Conservation (phyloP, 2,888 invertebrate genomes). For the Caenorhabditis doughertyi region DNA sequence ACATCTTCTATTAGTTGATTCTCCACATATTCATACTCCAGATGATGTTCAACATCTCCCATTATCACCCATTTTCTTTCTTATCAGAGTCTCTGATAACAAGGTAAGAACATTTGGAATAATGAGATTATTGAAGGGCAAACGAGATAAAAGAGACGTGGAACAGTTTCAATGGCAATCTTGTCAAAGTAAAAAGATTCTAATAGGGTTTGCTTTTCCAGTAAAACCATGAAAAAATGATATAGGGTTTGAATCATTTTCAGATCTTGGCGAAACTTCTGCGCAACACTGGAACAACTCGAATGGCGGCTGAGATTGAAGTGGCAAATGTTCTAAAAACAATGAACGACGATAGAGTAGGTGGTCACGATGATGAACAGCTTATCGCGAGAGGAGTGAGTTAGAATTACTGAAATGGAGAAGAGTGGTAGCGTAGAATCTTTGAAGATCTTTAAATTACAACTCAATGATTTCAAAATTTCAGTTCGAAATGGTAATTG, state of each 20-base stretch:
- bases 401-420: neutral
- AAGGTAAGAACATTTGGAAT: slow-evolving; percentile 59
- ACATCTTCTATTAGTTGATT: slow-evolving; percentile 69
- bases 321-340: slow-evolving; percentile 62
- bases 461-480: neutral
- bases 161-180: too few relatives aligned
- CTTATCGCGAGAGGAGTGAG: slow-evolving; percentile 58
- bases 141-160: neutral
- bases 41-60: slow-evolving; percentile 68
- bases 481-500: slow-evolving; percentile 72
- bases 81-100: slow-evolving; percentile 71
- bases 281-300: slow-evolving; percentile 58
- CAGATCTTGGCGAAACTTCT: slow-evolving; percentile 63
- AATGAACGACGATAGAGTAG: slow-evolving; percentile 67
- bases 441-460: neutral
- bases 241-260: too few relatives aligned
- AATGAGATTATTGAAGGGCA: neutral
- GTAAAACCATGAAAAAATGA: too few relatives aligned
- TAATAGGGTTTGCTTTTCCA: too few relatives aligned
- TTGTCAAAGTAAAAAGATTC: too few relatives aligned
- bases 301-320: slow-evolving; percentile 62
- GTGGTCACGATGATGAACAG: slow-evolving; percentile 49
- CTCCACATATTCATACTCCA: slow-evolving; percentile 73
- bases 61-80: slow-evolving; percentile 73
- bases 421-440: slow-evolving; percentile 3